Evolutionary conservation across 2,888 invertebrate genomes (phyloP).

Genomic region (Dyspetes luteomarginatus): DNA sequence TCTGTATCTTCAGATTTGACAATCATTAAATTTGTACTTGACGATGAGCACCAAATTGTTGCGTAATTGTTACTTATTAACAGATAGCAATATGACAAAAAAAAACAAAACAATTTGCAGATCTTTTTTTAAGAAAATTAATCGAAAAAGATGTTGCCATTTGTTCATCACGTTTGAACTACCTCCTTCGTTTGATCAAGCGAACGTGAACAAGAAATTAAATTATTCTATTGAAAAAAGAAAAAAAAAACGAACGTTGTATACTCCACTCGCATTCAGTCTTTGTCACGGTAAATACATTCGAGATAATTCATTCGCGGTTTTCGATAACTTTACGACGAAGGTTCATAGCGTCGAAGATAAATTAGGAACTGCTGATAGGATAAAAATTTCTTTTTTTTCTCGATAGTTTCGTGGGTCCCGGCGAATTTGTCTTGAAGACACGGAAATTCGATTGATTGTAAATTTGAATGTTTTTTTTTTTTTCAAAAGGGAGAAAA

Average conservation of each 20-base stretch:
- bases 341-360: conserved; percentile 45
- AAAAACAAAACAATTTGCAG: neutral
- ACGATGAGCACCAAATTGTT: conserved; percentile 34
- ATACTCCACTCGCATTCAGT: conserved; percentile 79
- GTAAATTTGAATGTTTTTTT: too few species aligned
- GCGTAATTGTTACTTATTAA: neutral
- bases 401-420: conserved; percentile 51
- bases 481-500: too few species aligned
- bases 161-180: neutral
- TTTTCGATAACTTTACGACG: conserved; percentile 29
- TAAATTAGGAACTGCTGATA: conserved; percentile 77
- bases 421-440: conserved; percentile 56
- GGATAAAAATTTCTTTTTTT: conserved; percentile 66
- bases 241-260: conserved; percentile 69
- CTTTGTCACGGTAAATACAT: conserved; percentile 78
- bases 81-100: neutral
- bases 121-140: neutral
- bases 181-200: neutral
- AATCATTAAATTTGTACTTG: conserved; percentile 17
- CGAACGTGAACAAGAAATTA: neutral
- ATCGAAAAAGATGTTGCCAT: neutral
- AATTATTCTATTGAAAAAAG: neutral
- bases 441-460: conserved; percentile 12
- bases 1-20: conserved; percentile 18
- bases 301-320: conserved; percentile 68